Evolutionary conservation across 1,140 invertebrate species (phyloP).

Genomic region (Drosophila leontia): DNA sequence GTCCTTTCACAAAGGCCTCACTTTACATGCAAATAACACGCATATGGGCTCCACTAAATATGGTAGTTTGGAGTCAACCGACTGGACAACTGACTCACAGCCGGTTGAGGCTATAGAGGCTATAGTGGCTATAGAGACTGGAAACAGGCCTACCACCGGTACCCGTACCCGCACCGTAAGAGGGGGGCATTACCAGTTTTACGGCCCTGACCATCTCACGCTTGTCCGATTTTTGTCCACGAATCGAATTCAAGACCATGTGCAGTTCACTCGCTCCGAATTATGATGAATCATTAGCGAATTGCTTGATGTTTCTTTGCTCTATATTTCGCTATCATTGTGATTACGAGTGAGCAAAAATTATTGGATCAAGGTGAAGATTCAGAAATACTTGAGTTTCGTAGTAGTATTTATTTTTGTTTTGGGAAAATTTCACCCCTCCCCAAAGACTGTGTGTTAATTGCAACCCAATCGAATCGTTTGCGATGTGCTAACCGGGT

Average conservation of each 20-base stretch:
- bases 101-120: conserved; percentile 16
- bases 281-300: conserved; percentile 26
- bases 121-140: conserved; percentile 1
- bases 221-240: conserved; percentile 47
- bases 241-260: conserved; percentile 58
- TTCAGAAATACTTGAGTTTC: conserved; percentile 5
- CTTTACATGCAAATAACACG: conserved; percentile 64
- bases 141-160: conserved; percentile 44
- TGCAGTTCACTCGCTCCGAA: conserved; percentile 29
- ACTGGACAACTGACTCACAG: conserved; percentile 40
- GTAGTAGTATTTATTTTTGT: neutral
- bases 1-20: conserved; percentile 29
- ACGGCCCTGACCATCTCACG: conserved; percentile 72
- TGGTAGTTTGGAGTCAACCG: conserved; percentile 32
- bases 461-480: conserved; percentile 35
- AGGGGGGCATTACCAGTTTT: conserved; percentile 38
- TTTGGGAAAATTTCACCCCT: conserved; percentile 1
- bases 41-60: conserved; percentile 39
- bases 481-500: conserved; percentile 33
- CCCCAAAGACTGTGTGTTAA: conserved; percentile 16
- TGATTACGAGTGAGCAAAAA: conserved; percentile 25
- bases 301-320: conserved; percentile 26
- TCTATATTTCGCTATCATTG: conserved; percentile 31
- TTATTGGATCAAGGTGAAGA: conserved; percentile 43
- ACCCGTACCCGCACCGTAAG: neutral